Evolutionary conservation across 2,888 invertebrate species (phyloP).

Genomic region (Pterobdella sp.): DNA sequence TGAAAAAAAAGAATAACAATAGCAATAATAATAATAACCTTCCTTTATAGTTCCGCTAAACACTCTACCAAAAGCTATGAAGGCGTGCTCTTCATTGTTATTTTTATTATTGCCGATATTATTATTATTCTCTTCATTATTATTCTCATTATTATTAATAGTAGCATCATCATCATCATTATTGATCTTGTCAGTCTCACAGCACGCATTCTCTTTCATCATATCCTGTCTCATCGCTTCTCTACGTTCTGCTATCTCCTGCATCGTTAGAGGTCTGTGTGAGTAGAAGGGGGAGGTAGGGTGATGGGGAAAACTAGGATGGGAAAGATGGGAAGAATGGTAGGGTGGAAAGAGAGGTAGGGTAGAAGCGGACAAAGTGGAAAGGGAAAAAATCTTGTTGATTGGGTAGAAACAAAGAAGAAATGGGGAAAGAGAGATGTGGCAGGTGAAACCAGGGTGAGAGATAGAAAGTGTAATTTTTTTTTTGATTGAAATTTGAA

Average conservation of each 20-base stretch:
- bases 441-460: background rate
- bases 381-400: background rate
- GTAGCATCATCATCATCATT: background rate
- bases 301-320: background rate
- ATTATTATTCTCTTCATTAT: background rate
- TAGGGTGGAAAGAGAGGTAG: background rate
- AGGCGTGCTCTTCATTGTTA: conserved; percentile 43
- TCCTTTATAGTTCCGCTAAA: conserved; percentile 75
- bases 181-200: conserved; percentile 60
- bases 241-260: conserved; percentile 64
- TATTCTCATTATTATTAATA: background rate
- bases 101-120: background rate
- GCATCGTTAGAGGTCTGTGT: conserved; percentile 63
- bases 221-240: conserved; percentile 48
- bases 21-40: too few relatives aligned
- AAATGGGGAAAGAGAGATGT: background rate
- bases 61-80: conserved; percentile 84
- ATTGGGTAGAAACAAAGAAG: background rate
- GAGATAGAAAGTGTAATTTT: too few relatives aligned
- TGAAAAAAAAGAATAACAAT: too few relatives aligned
- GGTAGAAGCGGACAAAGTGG: background rate
- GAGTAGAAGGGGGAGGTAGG: background rate
- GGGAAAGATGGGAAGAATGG: background rate
- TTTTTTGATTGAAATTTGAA: too few relatives aligned
- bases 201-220: conserved; percentile 52